phyloP scores from a whole-genome alignment of 1,140 invertebrate species.

The Papilio machaon region DNA sequence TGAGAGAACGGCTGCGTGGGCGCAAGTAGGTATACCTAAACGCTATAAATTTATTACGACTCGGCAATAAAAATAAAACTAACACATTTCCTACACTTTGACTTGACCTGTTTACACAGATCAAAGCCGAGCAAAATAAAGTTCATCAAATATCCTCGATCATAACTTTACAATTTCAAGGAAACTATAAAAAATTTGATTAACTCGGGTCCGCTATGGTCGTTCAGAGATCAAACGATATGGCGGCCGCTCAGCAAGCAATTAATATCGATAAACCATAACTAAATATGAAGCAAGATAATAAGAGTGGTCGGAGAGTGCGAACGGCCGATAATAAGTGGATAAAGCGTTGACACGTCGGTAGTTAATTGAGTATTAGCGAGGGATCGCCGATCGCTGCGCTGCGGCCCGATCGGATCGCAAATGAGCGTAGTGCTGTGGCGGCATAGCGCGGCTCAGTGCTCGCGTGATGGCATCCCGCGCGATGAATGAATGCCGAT shows the following conservation, averaged over 20 bases:
- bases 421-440: constrained; percentile 46
- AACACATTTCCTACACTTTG: constrained; percentile 80
- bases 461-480: constrained; percentile 71
- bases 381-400: constrained; percentile 32
- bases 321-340: constrained; percentile 50
- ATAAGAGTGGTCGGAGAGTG: constrained; percentile 41
- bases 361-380: constrained; percentile 56
- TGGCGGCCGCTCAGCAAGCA: background rate
- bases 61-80: constrained; percentile 76
- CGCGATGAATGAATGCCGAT: constrained; percentile 73
- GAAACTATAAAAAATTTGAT: constrained; percentile 34
- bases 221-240: constrained; percentile 32
- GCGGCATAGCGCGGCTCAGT: constrained; percentile 39
- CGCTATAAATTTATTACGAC: constrained; percentile 77
- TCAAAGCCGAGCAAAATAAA: constrained; percentile 74
- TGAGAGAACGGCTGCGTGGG: constrained; percentile 66
- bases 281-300: constrained; percentile 28
- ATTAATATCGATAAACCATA: constrained; percentile 30
- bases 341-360: constrained; percentile 46
- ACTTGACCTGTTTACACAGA: constrained; percentile 78
- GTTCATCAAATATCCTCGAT: constrained; percentile 68
- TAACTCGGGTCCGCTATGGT: background rate
- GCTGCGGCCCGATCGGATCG: constrained; percentile 54
- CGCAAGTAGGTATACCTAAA: constrained; percentile 64
- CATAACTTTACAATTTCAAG: constrained; percentile 55